phyloP scores from a whole-genome alignment of 2,888 invertebrate species.

The Microctonus aethiopoides region DNA sequence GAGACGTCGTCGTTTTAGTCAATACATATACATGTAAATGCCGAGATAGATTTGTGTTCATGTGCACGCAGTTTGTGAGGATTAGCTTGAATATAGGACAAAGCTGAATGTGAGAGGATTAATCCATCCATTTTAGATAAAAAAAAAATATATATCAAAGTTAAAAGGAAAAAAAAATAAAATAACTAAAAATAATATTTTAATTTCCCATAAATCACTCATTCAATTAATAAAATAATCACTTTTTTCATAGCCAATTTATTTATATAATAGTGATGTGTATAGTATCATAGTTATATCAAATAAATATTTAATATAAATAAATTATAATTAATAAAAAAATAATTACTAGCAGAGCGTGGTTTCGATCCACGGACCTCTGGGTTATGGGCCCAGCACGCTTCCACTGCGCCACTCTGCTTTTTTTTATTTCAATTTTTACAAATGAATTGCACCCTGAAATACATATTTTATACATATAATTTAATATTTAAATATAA shows the following conservation, averaged over 20 bases:
- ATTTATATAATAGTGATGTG: too few species aligned
- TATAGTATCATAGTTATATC: constrained; percentile 1
- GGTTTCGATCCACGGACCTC: constrained; percentile 48
- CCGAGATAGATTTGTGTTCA: background rate
- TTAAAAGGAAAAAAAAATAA: too few species aligned
- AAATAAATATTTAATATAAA: background rate
- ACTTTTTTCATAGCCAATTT: too few species aligned
- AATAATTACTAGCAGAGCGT: constrained; percentile 41
- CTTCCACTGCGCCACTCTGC: constrained; percentile 49
- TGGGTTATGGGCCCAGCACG: constrained; percentile 49
- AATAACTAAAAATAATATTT: too few species aligned
- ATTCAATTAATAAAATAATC: too few species aligned
- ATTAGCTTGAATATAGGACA: background rate
- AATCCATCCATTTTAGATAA: background rate
- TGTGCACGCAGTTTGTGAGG: background rate
- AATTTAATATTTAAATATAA: too few species aligned
- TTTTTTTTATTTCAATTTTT: constrained; percentile 15
- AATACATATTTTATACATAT: background rate
- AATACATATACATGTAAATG: background rate
- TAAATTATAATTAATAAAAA: constrained; percentile 27
- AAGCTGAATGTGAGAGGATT: background rate
- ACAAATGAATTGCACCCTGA: background rate
- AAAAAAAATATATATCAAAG: background rate
- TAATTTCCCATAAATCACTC: too few species aligned
- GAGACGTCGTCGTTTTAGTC: background rate